Evolutionary conservation across 2,113 vertebrate species (phyloP).

Genomic region (Leucoraja erinaceus): DNA sequence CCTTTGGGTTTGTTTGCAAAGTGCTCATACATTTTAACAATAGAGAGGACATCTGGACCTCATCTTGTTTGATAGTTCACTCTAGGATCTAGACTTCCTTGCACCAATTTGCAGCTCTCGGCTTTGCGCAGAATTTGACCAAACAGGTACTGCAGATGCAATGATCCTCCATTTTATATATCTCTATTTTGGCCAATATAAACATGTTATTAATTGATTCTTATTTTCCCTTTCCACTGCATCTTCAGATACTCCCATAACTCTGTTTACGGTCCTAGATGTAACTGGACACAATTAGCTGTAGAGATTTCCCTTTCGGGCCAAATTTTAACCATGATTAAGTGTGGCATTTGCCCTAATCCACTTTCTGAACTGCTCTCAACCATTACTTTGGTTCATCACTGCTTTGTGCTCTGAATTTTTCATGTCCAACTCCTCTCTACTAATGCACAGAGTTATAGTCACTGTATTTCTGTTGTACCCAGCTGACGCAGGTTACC

Average conservation of each 20-base stretch:
- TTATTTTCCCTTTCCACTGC: neutral
- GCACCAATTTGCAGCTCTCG: too few relatives aligned
- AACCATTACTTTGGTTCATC: neutral
- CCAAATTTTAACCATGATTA: too few relatives aligned
- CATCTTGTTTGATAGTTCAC: too few relatives aligned
- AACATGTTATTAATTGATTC: neutral
- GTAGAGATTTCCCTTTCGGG: neutral
- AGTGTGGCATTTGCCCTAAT: neutral
- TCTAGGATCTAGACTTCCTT: too few relatives aligned
- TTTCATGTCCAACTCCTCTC: neutral
- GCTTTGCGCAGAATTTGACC: too few relatives aligned
- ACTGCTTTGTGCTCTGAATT: neutral
- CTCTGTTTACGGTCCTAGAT: neutral
- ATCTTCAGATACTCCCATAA: neutral
- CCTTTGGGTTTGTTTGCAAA: too few relatives aligned
- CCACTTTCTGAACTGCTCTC: neutral
- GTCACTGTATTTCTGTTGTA: neutral
- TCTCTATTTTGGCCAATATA: too few relatives aligned
- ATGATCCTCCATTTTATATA: too few relatives aligned
- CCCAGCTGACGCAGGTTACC: neutral
- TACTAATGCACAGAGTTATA: neutral
- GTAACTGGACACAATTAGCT: neutral
- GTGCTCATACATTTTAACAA: too few relatives aligned
- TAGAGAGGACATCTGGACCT: too few relatives aligned
- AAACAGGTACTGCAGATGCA: too few relatives aligned